Evolutionary conservation across 2,113 vertebrate genomes (phyloP).

Genomic region (Todiramphus saurophagus): DNA sequence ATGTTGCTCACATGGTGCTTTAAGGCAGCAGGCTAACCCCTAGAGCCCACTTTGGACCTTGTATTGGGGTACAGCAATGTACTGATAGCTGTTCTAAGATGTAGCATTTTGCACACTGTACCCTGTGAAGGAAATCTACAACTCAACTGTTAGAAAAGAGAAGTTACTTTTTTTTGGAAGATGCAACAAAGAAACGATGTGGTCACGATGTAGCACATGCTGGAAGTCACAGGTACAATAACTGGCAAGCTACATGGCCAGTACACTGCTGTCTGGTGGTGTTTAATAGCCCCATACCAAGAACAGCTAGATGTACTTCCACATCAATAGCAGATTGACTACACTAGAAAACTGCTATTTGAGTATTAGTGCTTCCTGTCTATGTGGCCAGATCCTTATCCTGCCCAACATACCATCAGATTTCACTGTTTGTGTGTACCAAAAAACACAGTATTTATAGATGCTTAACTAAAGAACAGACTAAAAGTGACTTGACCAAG

Average conservation of each 20-base stretch:
- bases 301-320: rapidly evolving
- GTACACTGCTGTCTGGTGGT: background rate
- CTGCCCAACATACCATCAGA: background rate
- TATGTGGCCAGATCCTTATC: background rate
- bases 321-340: rapidly evolving
- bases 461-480: background rate
- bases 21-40: background rate
- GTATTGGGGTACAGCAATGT: background rate
- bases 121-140: background rate
- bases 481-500: background rate
- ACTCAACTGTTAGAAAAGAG: background rate
- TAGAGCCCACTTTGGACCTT: background rate
- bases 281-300: background rate
- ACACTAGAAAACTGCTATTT: rapidly evolving
- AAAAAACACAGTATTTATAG: background rate
- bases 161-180: background rate
- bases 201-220: background rate
- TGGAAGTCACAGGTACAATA: background rate
- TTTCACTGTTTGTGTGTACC: background rate
- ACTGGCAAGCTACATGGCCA: rapidly evolving
- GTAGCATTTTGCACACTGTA: background rate
- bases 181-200: background rate
- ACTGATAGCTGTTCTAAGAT: too few relatives aligned
- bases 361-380: background rate
- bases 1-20: rapidly evolving